Percentiles rank a stretch among this genome's conserved stretches.
Conservation (phyloP, 2,113 vertebrate species). For the Mustelus asterias region DNA sequence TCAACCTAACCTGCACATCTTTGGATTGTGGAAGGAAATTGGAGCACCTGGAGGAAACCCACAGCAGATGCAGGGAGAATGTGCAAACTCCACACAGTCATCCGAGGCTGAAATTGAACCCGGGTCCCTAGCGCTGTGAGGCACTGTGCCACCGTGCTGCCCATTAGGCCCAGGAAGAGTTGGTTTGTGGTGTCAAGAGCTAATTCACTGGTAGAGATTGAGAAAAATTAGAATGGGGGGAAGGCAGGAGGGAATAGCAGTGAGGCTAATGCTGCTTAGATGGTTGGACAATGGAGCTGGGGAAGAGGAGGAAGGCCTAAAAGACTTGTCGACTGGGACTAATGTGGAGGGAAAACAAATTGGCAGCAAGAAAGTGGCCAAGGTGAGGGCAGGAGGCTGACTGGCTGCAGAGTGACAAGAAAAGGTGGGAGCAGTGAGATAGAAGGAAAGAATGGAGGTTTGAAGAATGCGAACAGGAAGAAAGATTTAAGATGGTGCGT, state of each 20-base stretch:
- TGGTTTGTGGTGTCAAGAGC: neutral
- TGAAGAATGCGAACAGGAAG: neutral
- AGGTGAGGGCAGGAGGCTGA: too few relatives aligned
- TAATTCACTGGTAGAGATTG: neutral
- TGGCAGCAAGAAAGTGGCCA: neutral
- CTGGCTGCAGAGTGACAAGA: neutral
- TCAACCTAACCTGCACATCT: too few relatives aligned
- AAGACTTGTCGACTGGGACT: neutral
- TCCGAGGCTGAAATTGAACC: too few relatives aligned
- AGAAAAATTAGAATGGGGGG: neutral
- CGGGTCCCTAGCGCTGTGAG: too few relatives aligned
- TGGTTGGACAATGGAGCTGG: neutral
- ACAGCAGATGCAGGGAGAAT: too few relatives aligned
- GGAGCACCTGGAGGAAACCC: too few relatives aligned
- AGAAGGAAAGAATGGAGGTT: neutral
- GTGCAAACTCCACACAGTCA: too few relatives aligned
- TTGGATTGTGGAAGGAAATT: too few relatives aligned
- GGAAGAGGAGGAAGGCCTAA: neutral
- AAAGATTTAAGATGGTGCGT: neutral
- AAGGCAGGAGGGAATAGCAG: neutral
- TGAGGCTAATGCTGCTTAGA: neutral
- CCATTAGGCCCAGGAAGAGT: neutral
- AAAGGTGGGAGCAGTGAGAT: neutral
- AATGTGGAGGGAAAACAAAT: neutral
- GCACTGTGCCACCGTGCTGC: too few relatives aligned